phyloP scores from a whole-genome alignment of 2,113 vertebrate species.

The Galbula dea region DNA sequence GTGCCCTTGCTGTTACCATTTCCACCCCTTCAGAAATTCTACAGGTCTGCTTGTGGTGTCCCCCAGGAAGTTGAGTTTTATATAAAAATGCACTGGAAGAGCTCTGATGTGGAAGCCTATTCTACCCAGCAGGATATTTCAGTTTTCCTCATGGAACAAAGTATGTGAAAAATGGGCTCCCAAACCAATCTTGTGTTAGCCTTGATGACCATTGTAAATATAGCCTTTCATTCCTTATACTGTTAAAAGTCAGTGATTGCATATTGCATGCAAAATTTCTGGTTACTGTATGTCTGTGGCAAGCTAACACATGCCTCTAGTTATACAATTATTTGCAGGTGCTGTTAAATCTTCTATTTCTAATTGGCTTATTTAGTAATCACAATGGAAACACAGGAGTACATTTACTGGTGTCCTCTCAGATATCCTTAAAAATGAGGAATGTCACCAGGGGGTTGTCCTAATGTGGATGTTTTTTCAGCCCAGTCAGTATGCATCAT shows the following conservation, averaged over 20 bases:
- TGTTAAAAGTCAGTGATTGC: neutral
- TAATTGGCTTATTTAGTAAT: conserved; percentile 37
- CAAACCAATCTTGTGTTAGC: neutral
- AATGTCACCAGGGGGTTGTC: conserved; percentile 17
- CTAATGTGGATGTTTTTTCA: conserved; percentile 28
- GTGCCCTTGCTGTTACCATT: neutral
- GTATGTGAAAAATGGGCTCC: neutral
- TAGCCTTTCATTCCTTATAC: neutral
- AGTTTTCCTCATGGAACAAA: neutral
- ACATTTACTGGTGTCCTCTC: conserved; percentile 26
- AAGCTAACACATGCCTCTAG: neutral
- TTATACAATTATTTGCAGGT: conserved; percentile 9
- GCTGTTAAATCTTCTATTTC: neutral
- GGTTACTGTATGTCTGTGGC: neutral
- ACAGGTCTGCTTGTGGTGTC: neutral
- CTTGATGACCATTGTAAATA: neutral
- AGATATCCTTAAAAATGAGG: conserved; percentile 21
- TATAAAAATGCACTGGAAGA: neutral
- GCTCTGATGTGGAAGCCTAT: neutral
- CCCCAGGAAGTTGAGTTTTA: neutral
- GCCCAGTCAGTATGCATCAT: conserved; percentile 34
- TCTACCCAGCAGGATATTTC: neutral
- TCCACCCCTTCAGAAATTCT: neutral
- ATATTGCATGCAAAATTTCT: neutral
- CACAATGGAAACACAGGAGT: conserved; percentile 23